These are phyloP conservation scores for Microcaecilia unicolor DNA, from an alignment of 2,797 vertebrate genomes.

Conservation along the genomic window DNA sequence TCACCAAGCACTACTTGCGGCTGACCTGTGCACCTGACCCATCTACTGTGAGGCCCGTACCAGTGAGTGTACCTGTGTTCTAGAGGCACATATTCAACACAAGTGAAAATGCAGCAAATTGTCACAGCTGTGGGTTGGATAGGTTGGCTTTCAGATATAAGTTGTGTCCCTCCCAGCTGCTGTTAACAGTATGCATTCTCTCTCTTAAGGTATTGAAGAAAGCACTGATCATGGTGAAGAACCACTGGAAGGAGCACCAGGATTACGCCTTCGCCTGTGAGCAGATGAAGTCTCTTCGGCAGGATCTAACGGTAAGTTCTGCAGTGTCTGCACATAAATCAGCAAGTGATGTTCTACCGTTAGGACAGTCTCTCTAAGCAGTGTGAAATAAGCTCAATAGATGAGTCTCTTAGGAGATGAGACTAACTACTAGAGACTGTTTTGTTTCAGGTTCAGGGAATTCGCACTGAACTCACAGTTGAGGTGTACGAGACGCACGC, in stretches of 20 bases:
- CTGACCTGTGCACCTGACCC: constrained; percentile 86
- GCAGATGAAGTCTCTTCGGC: constrained; percentile 89
- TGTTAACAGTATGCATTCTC: too few species aligned
- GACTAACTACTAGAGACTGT: not conserved
- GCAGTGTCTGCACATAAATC: too few species aligned
- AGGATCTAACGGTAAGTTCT: constrained; percentile 82
- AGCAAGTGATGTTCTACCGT: too few species aligned
- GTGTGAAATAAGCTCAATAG: too few species aligned
- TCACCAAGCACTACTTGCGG: constrained; percentile 83
- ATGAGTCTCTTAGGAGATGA: too few species aligned
- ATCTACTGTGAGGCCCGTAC: constrained; percentile 75
- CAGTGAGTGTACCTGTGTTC: constrained; percentile 35
- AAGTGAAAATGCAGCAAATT: too few species aligned
- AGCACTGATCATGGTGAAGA: constrained; percentile 70
- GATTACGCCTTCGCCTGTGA: constrained; percentile 87
- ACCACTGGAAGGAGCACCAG: constrained; percentile 80
- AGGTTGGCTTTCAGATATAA: too few species aligned
- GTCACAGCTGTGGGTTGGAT: too few species aligned
- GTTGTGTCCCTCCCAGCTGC: too few species aligned
- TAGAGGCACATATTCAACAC: too few species aligned
- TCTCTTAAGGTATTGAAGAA: constrained; percentile 79
- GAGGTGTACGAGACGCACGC: constrained; percentile 92
- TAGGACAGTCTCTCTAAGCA: too few species aligned
- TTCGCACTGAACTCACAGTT: constrained; percentile 86
- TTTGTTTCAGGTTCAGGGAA: constrained; percentile 70